Base-by-base conservation (phyloP, 35 echinoderm and acorn worm genomes). In the Ophiothrix spiculata region DNA sequence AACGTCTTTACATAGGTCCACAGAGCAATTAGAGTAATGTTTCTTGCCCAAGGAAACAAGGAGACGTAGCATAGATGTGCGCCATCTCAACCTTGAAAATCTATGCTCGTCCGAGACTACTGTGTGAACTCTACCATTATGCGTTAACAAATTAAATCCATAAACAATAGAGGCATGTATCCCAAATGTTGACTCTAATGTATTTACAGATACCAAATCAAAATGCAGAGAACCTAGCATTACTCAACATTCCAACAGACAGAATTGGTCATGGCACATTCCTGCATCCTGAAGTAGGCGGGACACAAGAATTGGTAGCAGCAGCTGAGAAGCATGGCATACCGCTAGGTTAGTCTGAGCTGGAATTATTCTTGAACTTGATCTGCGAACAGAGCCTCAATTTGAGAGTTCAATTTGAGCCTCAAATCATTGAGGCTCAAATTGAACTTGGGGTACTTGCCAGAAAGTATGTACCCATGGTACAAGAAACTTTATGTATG, bases 261-360 rank as follows among this genome's bases (percentile, higher is more conserved):
- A 90, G 95, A 39, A 93, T 93, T 69, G 95, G 95, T 35, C 95
- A 97, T 86, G 91, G 87, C 32, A 94, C 95, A 25, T 94, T 86
- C 78, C 83, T 98, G n/a, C 95, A 98, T 78, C 88, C 91, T 54
- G 87, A 90, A 29, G 88, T 46, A 23, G 95, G 91, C 33, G 95
- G 95, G 35, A 84, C 80, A 2, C 77, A 98, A 63, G 88, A 91
- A 39, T 35, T 98, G 28, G 91, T 94, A 33, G 76, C 88, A 39
- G 35, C 90, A 4, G 83, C 88, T 35, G 29, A 85, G 36, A 38
- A 69, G 25, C 38, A 56, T 31, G 49, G 88, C 23, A 93, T 93
- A 10, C 95, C 95, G 29, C 56, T 97, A 77, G 95, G 95, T 97
- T 76, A 35, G 77, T 79, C 15, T 17, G 0, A 31, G 1, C 38